These are phyloP conservation scores for Sebastes nivosus DNA, from an alignment of 2,797 vertebrate genomes.

Conservation along the genomic window DNA sequence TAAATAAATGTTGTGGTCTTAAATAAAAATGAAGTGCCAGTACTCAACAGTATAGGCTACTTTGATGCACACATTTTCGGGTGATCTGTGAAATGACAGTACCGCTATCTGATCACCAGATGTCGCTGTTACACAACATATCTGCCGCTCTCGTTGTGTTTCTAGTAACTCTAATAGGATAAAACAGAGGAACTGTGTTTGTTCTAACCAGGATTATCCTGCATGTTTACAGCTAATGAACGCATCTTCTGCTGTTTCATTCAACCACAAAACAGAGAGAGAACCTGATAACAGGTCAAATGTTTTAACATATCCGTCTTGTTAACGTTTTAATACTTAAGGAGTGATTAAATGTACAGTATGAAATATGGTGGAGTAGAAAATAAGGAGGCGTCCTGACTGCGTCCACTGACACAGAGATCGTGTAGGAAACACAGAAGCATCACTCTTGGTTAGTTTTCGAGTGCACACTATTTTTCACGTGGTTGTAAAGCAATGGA, in stretches of 20 bases:
- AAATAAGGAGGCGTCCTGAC: constrained; percentile 21
- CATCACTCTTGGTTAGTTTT: not conserved
- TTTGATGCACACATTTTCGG: not conserved
- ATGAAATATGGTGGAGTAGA: not conserved
- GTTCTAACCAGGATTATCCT: constrained; percentile 18
- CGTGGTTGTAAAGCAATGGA: not conserved
- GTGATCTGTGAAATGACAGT: not conserved
- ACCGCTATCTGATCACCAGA: constrained; percentile 18
- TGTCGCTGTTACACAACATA: constrained; percentile 31
- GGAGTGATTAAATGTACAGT: not conserved
- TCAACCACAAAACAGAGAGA: not conserved
- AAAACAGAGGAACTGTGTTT: not conserved
- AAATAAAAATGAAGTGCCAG: too few relatives aligned
- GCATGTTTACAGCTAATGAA: constrained; percentile 2
- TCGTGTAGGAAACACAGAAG: not conserved
- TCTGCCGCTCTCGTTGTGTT: not conserved
- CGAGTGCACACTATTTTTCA: not conserved
- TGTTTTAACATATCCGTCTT: too few relatives aligned
- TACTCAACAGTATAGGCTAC: too few relatives aligned
- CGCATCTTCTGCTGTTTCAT: not conserved
- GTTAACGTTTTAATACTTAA: not conserved
- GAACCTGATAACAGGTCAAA: not conserved
- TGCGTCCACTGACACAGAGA: constrained; percentile 52
- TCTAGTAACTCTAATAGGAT: constrained; percentile 34
- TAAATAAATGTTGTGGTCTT: too few relatives aligned